Conservation (phyloP, 2,113 vertebrate species). For the Machaerirhynchus nigripectus region DNA sequence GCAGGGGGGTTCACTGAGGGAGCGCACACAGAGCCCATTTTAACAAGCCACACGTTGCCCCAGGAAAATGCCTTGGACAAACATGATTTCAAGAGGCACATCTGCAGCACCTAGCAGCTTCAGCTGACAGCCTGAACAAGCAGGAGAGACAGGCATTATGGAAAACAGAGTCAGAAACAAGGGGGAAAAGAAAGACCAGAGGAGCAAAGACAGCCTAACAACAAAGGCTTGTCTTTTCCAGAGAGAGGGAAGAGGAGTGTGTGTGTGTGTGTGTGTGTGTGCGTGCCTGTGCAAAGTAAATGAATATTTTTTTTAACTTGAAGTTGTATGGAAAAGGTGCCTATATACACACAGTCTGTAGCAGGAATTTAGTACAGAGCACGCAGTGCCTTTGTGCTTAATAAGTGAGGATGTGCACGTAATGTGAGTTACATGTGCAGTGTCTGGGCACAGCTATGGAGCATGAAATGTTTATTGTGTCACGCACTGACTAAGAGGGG, state of each 20-base stretch:
- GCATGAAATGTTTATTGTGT: background rate
- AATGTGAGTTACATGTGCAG: background rate
- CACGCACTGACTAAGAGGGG: background rate
- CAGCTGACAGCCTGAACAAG: background rate
- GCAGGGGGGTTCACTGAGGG: background rate
- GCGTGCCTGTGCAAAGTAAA: background rate
- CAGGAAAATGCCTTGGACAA: background rate
- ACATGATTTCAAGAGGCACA: background rate
- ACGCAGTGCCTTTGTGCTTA: background rate
- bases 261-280: background rate
- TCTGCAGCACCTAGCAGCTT: background rate
- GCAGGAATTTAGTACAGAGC: background rate
- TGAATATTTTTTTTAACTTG: fast-evolving
- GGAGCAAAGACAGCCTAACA: background rate
- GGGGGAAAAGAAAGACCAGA: background rate
- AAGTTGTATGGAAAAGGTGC: background rate
- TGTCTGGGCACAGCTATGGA: background rate
- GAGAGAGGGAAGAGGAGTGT: background rate
- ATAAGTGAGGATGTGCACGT: background rate
- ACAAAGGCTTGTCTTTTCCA: background rate
- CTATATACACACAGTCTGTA: background rate
- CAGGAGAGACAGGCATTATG: background rate
- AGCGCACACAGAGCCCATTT: background rate
- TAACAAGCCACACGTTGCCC: background rate
- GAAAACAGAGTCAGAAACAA: background rate